phyloP scores from a whole-genome alignment of 2,797 vertebrate species.

The Chaetodon trifasciatus region DNA sequence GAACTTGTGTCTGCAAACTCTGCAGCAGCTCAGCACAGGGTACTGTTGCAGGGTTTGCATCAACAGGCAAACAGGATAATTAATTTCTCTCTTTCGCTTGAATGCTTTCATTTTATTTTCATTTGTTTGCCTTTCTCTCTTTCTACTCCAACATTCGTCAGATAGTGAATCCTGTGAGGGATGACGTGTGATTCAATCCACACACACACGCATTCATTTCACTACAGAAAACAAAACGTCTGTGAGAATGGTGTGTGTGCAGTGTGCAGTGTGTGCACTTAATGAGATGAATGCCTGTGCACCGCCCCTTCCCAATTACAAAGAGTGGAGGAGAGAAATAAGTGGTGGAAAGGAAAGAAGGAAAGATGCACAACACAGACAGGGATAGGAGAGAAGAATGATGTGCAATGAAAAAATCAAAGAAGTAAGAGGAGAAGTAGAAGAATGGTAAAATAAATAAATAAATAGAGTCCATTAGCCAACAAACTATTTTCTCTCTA shows the following conservation, averaged over 20 bases:
- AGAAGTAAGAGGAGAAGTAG: conserved; percentile 34
- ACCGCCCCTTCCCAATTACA: conserved; percentile 68
- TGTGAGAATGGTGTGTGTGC: conserved; percentile 40
- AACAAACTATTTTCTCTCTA: conserved; percentile 51
- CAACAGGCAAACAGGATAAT: conserved; percentile 71
- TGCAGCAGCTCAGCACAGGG: conserved; percentile 16
- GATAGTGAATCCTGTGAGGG: conserved; percentile 60
- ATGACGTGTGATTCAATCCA: conserved; percentile 52
- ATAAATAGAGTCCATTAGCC: conserved; percentile 63
- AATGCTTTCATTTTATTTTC: conserved; percentile 75
- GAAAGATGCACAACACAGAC: conserved; percentile 50
- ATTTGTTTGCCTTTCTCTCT: conserved; percentile 68
- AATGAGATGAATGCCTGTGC: conserved; percentile 72
- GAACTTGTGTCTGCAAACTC: conserved; percentile 16
- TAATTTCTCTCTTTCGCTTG: conserved; percentile 70
- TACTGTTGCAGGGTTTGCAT: conserved; percentile 57
- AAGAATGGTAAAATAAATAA: conserved; percentile 45
- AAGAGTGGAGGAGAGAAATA: conserved; percentile 68
- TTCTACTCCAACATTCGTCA: conserved; percentile 52
- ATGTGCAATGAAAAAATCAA: conserved; percentile 55
- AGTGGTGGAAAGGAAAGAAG: conserved; percentile 55
- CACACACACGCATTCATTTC: conserved; percentile 44
- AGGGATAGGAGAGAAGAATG: conserved; percentile 42
- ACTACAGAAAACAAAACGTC: conserved; percentile 56
- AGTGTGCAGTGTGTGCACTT: conserved; percentile 33